Percentiles rank a stretch among this genome's conserved stretches.
Evolutionary conservation across 2,797 vertebrate species (phyloP).

Genomic region (Lates japonicus): DNA sequence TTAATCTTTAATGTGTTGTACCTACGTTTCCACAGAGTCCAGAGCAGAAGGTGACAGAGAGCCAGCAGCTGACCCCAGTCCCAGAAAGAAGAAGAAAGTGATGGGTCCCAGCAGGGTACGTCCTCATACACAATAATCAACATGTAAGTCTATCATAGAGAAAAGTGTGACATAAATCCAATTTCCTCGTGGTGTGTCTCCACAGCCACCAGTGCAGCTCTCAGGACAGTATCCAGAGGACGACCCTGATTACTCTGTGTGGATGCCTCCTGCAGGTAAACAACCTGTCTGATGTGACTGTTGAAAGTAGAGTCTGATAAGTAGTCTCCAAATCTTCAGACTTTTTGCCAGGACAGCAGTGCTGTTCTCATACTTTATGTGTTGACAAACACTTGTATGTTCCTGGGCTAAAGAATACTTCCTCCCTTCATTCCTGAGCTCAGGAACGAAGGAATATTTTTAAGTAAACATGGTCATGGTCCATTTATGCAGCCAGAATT

Average conservation of each 20-base stretch:
- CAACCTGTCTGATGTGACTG: background rate
- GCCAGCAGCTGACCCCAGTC: slow-evolving; percentile 63
- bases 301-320: background rate
- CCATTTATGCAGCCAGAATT: slow-evolving; percentile 47
- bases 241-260: slow-evolving; percentile 97
- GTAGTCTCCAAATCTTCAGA: background rate
- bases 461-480: slow-evolving; percentile 40
- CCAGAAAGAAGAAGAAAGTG: slow-evolving; percentile 86
- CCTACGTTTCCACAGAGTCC: slow-evolving; percentile 48
- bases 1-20: background rate
- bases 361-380: background rate
- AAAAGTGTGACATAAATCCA: background rate
- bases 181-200: slow-evolving; percentile 19
- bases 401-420: background rate
- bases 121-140: background rate
- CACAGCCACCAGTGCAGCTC: slow-evolving; percentile 85
- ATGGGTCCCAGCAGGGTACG: slow-evolving; percentile 88
- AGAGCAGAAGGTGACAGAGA: slow-evolving; percentile 41
- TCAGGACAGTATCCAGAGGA: slow-evolving; percentile 93
- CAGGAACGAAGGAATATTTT: slow-evolving; percentile 10
- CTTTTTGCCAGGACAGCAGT: background rate
- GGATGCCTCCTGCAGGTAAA: slow-evolving; percentile 96
- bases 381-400: background rate
- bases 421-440: background rate
- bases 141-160: too few species aligned